Percentiles rank a stretch among this genome's conserved stretches.
Evolutionary conservation across 1,140 invertebrate genomes (phyloP).

Genomic region (Nebria ingens): DNA sequence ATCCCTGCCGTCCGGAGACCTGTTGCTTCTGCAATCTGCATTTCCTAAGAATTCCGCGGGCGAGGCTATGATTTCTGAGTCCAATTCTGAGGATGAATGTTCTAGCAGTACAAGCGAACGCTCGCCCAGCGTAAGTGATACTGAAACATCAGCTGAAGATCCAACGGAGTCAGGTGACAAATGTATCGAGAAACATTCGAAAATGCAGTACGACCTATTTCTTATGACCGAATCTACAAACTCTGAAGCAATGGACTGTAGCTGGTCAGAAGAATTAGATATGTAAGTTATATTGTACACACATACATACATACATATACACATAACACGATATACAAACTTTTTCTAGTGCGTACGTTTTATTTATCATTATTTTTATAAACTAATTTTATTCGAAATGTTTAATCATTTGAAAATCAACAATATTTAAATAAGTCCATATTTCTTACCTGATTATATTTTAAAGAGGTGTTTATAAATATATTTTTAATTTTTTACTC

Average conservation of each 20-base stretch:
- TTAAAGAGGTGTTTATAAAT: too few relatives aligned
- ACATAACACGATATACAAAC: background rate
- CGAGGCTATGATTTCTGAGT: slow-evolving; percentile 44
- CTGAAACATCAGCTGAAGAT: background rate
- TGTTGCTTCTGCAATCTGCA: slow-evolving; percentile 21
- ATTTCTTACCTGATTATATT: too few relatives aligned
- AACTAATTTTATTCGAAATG: too few relatives aligned
- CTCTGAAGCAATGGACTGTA: slow-evolving; percentile 8
- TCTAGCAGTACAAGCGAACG: slow-evolving; percentile 9
- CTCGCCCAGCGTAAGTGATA: slow-evolving; percentile 10
- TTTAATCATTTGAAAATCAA: too few relatives aligned
- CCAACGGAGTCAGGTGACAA: background rate
- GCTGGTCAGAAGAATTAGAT: slow-evolving; percentile 10
- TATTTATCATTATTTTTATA: background rate
- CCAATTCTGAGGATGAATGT: slow-evolving; percentile 42
- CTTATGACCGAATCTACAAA: slow-evolving; percentile 4
- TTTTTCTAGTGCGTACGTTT: background rate
- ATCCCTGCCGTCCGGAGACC: slow-evolving; percentile 11
- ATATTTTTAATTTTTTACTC: too few relatives aligned
- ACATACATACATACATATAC: background rate
- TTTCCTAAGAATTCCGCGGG: slow-evolving; percentile 49
- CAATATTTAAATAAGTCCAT: too few relatives aligned
- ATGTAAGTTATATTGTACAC: background rate
- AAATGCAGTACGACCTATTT: slow-evolving; percentile 11
- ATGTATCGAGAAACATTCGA: background rate